A percentile compares a stretch with the other conserved stretches of the same genome.
Evolutionary conservation across 2,888 invertebrate species (phyloP).

Genomic region (Achlya flavicornis): DNA sequence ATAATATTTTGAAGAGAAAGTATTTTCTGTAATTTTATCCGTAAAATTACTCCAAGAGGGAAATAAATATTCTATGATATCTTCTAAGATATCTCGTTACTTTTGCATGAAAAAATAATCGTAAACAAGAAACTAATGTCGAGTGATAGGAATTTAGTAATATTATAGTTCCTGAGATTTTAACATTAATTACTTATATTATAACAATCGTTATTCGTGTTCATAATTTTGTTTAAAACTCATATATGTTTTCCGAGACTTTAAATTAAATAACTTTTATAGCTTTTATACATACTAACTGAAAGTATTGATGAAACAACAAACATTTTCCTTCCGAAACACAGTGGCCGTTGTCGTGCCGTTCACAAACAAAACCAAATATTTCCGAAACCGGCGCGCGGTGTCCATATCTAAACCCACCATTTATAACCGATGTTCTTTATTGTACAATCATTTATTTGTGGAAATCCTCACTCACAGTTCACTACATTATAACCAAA

Average conservation of each 20-base stretch:
- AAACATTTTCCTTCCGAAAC: not conserved
- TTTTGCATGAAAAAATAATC: not conserved
- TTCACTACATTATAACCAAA: conserved; percentile 31
- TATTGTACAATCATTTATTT: conserved; percentile 58
- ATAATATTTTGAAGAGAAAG: conserved; percentile 9
- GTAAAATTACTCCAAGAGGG: not conserved
- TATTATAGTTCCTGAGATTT: not conserved
- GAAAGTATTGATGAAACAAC: not conserved
- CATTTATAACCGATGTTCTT: conserved; percentile 47
- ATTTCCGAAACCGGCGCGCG: conserved; percentile 42
- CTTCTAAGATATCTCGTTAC: not conserved
- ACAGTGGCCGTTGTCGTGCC: conserved; percentile 11
- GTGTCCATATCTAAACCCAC: conserved; percentile 52
- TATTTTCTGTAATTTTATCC: conserved; percentile 2
- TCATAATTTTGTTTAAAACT: too few species aligned
- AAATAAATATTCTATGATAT: conserved; percentile 4
- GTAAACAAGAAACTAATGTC: too few species aligned
- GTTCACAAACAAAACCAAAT: conserved; percentile 52
- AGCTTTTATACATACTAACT: too few species aligned
- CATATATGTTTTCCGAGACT: too few species aligned
- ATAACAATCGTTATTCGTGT: too few species aligned
- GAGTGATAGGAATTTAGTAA: not conserved
- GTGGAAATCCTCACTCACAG: conserved; percentile 56
- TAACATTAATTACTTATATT: too few species aligned
- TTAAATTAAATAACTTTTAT: too few species aligned